phyloP scores from a whole-genome alignment of 2,888 invertebrate genomes.

The Cordilura impudica region DNA sequence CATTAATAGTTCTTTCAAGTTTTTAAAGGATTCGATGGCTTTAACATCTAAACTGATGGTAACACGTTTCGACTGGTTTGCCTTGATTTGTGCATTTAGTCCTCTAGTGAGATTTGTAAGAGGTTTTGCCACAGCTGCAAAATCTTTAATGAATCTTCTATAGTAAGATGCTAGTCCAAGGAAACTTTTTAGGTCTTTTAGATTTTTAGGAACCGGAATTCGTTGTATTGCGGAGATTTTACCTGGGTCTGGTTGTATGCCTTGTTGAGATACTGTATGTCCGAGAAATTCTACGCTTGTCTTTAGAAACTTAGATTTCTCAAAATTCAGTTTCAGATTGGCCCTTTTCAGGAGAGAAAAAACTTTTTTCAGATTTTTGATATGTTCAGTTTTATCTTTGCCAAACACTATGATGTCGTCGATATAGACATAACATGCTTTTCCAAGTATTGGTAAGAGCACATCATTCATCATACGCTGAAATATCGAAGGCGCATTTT shows the following conservation, averaged over 20 bases:
- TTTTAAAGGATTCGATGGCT: slow-evolving; percentile 29
- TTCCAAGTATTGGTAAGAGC: neutral
- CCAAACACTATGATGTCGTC: too few species aligned
- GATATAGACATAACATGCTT: neutral
- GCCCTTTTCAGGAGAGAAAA: neutral
- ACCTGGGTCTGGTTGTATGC: slow-evolving; percentile 20
- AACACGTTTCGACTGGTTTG: too few species aligned
- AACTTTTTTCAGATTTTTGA: neutral
- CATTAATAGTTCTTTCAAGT: slow-evolving; percentile 29
- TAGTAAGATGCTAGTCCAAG: too few species aligned
- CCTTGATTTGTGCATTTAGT: too few species aligned
- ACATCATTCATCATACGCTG: slow-evolving; percentile 14
- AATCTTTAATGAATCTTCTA: too few species aligned
- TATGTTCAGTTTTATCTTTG: neutral
- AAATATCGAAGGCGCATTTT: slow-evolving; percentile 36
- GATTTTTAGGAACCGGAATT: too few species aligned
- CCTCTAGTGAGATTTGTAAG: too few species aligned
- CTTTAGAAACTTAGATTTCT: slow-evolving; percentile 12
- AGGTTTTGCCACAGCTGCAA: too few species aligned
- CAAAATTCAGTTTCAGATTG: slow-evolving; percentile 21
- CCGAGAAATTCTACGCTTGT: too few species aligned
- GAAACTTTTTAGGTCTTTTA: too few species aligned
- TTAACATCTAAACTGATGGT: neutral
- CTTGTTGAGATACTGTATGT: neutral
- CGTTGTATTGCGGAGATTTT: too few species aligned